Percentiles rank a stretch among this genome's conserved stretches.
phyloP scores from a whole-genome alignment of 1,140 invertebrate genomes.

The Sycophaga agraensis region DNA sequence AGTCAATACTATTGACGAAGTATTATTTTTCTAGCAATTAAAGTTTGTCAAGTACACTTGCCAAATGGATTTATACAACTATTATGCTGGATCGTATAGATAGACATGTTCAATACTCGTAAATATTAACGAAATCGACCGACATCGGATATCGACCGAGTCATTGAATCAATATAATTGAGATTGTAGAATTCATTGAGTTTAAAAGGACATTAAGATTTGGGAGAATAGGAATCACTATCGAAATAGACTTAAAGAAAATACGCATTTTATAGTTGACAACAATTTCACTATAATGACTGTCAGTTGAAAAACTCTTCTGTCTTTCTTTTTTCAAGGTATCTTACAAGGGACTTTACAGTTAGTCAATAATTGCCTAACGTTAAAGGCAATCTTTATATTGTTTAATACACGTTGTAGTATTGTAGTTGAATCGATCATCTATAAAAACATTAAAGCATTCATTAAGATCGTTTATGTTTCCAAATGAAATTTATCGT shows the following conservation, averaged over 20 bases:
- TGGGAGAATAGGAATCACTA: conserved; percentile 16
- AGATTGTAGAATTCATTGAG: conserved; percentile 13
- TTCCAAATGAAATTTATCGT: neutral
- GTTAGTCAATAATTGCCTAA: conserved; percentile 20
- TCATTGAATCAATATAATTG: conserved; percentile 6
- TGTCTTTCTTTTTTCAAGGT: conserved; percentile 14
- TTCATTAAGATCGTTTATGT: no score
- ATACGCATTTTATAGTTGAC: conserved; percentile 26
- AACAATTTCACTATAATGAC: conserved; percentile 20
- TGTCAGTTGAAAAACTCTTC: conserved; percentile 17
- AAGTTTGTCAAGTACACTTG: conserved; percentile 29
- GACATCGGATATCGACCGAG: conserved; percentile 10
- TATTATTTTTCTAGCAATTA: conserved; percentile 14
- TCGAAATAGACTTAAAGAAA: conserved; percentile 29
- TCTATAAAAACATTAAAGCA: neutral
- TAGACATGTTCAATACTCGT: conserved; percentile 7
- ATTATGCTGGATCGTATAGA: conserved; percentile 15
- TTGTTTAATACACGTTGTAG: conserved; percentile 6
- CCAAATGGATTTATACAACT: conserved; percentile 26
- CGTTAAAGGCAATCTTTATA: conserved; percentile 19
- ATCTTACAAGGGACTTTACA: conserved; percentile 20
- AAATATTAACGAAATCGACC: conserved; percentile 15
- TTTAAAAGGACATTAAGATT: conserved; percentile 28
- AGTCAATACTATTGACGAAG: neutral
- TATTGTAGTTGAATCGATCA: conserved; percentile 11